Base-by-base conservation (phyloP, 2,797 vertebrate species). In the Phyllotis vaccarum region DNA sequence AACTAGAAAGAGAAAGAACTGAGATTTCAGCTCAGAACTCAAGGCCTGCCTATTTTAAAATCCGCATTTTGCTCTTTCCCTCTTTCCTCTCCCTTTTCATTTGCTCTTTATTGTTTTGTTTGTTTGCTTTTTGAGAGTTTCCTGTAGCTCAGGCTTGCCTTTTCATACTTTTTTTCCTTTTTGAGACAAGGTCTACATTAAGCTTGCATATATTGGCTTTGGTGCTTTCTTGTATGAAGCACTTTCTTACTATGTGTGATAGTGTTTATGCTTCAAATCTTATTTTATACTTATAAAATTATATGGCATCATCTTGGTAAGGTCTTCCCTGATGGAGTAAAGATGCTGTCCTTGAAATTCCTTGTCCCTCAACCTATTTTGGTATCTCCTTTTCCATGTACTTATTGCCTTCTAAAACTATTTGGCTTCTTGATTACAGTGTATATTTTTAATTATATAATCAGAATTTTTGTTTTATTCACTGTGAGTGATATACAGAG, bases 221-320 rank as follows among this genome's bases (percentile, higher is more conserved):
- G 72, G 79, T 91, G 22, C 49, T 60, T 92, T 97, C 92, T 62
- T 79, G 24, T 49, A 34, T 91, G 62, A 91, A 89, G 49, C 22
- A 74, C 80, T 58, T 95, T 97, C 21, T 81, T 88, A 70, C 46
- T 93, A 87, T 88, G 80, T 49, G 58, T 90, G 54, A 64, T 62
- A 94, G 21, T 93, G 29, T 37, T 91, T 37, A 78, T 89, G 52
- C 79, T 95, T 95, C n/a, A 87, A 91, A 34, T 93, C 68, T 96
- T 86, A 78, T 75, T 90, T 94, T 92, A n/a, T n/a, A n/a, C n/a
- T n/a, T n/a, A n/a, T n/a, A n/a, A n/a, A n/a, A n/a, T 85, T 83
- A 64, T 85, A 43, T 93, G 85, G 12, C 29, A 27, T 90, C 81
- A 90, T 92, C 60, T 87, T 27, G 27, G 46, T 49, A 72, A 93